Conservation (phyloP, 1,140 invertebrate species). For the Drosophila ironensis region DNA sequence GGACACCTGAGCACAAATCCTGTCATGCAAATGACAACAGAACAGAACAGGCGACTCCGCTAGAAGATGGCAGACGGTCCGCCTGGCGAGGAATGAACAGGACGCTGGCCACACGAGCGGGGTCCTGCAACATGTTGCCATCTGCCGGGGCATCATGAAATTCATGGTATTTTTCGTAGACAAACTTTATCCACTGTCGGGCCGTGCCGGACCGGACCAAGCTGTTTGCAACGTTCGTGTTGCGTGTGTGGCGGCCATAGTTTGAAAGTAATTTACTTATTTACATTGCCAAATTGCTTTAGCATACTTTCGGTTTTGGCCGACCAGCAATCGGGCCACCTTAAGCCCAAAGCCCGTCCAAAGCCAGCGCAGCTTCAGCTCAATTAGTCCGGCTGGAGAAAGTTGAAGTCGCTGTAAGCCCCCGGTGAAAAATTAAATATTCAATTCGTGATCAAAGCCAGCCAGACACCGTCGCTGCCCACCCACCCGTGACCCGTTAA, state of each 20-base stretch:
- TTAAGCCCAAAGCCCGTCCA: not conserved
- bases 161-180: constrained; percentile 16
- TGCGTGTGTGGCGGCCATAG: constrained; percentile 39
- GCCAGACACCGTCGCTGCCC: constrained; percentile 2
- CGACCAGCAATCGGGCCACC: not conserved
- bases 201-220: not conserved
- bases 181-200: constrained; percentile 25
- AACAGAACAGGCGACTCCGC: constrained; percentile 36
- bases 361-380: not conserved
- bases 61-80: constrained; percentile 24
- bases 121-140: constrained; percentile 16
- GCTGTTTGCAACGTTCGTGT: too few relatives aligned
- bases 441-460: constrained; percentile 50
- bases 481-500: not conserved
- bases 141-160: constrained; percentile 10
- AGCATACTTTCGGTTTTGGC: constrained; percentile 20
- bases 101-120: not conserved
- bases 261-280: constrained; percentile 71
- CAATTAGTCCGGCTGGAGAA: constrained; percentile 16
- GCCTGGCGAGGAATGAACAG: constrained; percentile 16
- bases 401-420: constrained; percentile 8
- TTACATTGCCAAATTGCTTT: constrained; percentile 67
- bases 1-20: constrained; percentile 55
- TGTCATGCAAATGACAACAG: constrained; percentile 37
- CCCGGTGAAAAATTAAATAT: constrained; percentile 39